phyloP scores from a whole-genome alignment of 2,888 invertebrate species.

The Agrochola macilenta region DNA sequence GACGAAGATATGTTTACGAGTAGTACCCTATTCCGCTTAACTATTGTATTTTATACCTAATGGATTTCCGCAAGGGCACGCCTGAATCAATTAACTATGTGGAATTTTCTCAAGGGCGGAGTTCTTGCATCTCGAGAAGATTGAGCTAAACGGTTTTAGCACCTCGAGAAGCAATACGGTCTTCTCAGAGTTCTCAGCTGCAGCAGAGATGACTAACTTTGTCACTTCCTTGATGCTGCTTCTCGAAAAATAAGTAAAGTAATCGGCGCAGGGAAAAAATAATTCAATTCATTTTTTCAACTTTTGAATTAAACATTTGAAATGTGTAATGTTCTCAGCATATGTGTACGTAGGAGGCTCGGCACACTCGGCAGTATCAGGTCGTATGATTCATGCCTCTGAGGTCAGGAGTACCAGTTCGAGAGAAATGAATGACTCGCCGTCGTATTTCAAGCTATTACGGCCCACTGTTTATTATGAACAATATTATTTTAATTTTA shows the following conservation, averaged over 20 bases:
- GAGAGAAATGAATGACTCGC: constrained; percentile 74
- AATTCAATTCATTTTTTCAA: background rate
- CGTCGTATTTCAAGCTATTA: constrained; percentile 72
- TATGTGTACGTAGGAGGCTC: constrained; percentile 64
- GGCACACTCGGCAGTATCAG: constrained; percentile 68
- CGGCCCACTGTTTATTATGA: constrained; percentile 62
- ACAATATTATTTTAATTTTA: constrained; percentile 59
- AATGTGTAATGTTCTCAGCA: constrained; percentile 41
- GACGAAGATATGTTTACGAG: too few relatives aligned
- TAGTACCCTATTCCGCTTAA: too few relatives aligned
- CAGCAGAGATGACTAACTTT: background rate
- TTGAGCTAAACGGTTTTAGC: background rate
- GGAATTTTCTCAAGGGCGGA: background rate
- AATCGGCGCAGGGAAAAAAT: background rate
- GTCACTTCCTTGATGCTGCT: background rate
- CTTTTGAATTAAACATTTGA: background rate
- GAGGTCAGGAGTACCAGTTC: constrained; percentile 85
- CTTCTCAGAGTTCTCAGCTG: background rate
- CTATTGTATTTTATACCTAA: too few relatives aligned
- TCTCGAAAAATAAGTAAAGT: too few relatives aligned
- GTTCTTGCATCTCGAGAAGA: background rate
- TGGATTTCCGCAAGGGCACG: too few relatives aligned
- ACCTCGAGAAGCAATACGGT: background rate
- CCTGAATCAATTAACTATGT: too few relatives aligned
- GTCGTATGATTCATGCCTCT: constrained; percentile 83